Conservation (phyloP, 2,888 invertebrate species). For the Lithodes maja region DNA sequence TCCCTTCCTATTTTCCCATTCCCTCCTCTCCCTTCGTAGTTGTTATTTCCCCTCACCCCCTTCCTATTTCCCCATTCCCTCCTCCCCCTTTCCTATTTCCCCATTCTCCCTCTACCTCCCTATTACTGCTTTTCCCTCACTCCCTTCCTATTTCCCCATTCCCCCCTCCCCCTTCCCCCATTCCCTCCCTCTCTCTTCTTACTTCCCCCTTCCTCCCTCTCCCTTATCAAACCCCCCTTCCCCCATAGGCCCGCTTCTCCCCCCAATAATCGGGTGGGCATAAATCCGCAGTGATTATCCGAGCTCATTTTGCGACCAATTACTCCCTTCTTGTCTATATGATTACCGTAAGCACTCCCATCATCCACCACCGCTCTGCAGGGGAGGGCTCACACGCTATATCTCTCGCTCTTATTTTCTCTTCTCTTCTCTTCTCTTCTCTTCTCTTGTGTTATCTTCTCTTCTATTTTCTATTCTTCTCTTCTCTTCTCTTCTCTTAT, state of each 20-base stretch:
- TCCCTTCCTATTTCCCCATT: neutral
- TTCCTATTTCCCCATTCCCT: neutral
- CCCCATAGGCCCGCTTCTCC: neutral
- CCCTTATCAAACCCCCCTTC: too few relatives aligned
- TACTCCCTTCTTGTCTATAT: slow-evolving; percentile 42
- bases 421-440: too few relatives aligned
- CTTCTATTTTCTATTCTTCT: too few relatives aligned
- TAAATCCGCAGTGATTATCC: slow-evolving; percentile 39
- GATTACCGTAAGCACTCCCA: slow-evolving; percentile 37
- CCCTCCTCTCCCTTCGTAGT: neutral
- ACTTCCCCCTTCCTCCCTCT: neutral
- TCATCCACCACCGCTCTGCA: neutral
- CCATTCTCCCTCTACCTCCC: neutral
- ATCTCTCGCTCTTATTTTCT: neutral
- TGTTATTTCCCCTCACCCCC: neutral
- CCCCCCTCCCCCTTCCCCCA: neutral
- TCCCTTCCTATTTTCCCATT: neutral
- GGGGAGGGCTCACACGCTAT: neutral
- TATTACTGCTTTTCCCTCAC: neutral
- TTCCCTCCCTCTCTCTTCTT: neutral
- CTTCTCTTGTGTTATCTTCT: neutral
- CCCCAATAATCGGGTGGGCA: slow-evolving; percentile 27
- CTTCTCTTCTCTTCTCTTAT: neutral
- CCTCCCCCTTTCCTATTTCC: neutral
- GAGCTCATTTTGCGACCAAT: slow-evolving; percentile 35